A percentile compares a stretch with the other conserved stretches of the same genome.
phyloP scores from a whole-genome alignment of 2,888 invertebrate species.

The Tenthredo mesomela region DNA sequence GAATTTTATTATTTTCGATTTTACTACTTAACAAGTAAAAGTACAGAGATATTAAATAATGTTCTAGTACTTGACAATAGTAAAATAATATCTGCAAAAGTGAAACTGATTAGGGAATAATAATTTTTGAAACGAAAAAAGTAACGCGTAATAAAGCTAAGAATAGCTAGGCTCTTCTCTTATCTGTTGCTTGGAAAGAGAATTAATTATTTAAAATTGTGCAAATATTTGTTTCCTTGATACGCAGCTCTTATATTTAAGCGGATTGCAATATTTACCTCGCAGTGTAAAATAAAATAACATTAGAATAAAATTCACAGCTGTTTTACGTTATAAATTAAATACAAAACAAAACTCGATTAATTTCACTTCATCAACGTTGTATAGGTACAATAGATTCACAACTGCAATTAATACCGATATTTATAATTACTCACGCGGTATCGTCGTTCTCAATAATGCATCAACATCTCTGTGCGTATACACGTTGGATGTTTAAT shows the following conservation, averaged over 20 bases:
- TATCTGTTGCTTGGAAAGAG: constrained; percentile 7
- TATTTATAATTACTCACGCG: background rate
- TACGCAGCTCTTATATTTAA: background rate
- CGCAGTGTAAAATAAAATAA: background rate
- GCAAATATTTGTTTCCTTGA: constrained; percentile 11
- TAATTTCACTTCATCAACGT: background rate
- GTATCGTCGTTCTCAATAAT: background rate
- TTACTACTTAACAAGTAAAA: no score
- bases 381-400: background rate
- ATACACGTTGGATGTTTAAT: background rate
- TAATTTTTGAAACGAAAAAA: background rate
- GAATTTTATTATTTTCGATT: no score
- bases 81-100: background rate
- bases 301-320: background rate
- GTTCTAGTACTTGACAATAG: background rate
- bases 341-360: background rate
- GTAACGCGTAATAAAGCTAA: background rate
- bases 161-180: constrained; percentile 14
- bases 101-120: background rate
- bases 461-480: background rate
- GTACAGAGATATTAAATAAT: no score
- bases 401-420: background rate
- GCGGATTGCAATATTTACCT: background rate
- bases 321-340: background rate
- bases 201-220: constrained; percentile 15